Evolutionary conservation across 2,888 invertebrate species (phyloP), one percentile per base, ranked within the genome.

Genomic region (Polymixis flavicincta): DNA sequence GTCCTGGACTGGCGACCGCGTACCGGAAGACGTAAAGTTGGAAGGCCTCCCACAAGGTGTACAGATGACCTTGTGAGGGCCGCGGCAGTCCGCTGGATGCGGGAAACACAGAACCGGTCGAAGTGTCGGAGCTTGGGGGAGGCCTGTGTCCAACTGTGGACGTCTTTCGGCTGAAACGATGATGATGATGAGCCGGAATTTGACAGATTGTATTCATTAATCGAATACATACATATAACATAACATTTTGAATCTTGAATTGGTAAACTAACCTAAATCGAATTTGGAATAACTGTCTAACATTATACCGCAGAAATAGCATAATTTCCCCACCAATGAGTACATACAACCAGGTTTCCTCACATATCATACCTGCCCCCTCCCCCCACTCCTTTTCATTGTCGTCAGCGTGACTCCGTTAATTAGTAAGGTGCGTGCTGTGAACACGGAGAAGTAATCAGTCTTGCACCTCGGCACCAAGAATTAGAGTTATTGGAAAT

Each of bases 361-460:
- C n/a, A 48, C 42, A 17, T 70, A 63, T 70, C 48, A 69, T 28
- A 28, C 32, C 25, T 9, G 11, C 28, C 25, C 28, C 37, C 2
- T 4, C 6, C 37, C 37, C 37, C 61, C 28, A 59, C 19, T 14
- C 14, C 55, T 32, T 32, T 55, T 42, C 70, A 75, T 83, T 84
- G 78, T 85, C 73, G 64, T 76, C 74, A 59, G 66, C 85, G 88
- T 93, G 93, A 92, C 94, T 90, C 93, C 92, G 92, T 93, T 94
- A 94, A 95, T 95, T 95, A 95, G 93, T 87, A 85, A 92, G 93
- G 91, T 92, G 93, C 93, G 93, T 94, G 91, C 90, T 91, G 90
- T 90, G 89, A 87, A 88, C 88, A 81, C 88, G 79, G 90, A 90
- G 90, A 90, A 95, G 95, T 95, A 95, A 95, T 95, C 95, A 95